Evolutionary conservation across 2,113 vertebrate species (phyloP), one percentile per base, ranked within the genome.

Genomic region (Gobio gobio): DNA sequence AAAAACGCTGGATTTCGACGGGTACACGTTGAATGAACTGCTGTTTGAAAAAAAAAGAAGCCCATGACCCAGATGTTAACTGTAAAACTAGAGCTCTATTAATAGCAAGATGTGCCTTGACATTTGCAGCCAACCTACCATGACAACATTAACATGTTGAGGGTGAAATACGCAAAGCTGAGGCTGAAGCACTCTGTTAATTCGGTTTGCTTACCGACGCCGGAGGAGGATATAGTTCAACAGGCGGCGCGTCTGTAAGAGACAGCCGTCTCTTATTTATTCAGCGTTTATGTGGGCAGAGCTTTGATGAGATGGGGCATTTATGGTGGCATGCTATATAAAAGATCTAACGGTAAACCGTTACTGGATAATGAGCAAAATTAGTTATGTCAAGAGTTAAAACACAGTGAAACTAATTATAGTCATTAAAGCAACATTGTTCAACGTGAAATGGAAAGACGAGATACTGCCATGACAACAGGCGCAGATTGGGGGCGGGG

Each of bases 71-170:
- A 94, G 92, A 94, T 93, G 92, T 92, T 90, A 92, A 87, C 78
- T 90, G 87, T 91, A 88, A 92, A 94, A 92, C 93, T 90, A 93
- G 90, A 91, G 84, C 84, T 83, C 89, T 93, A 91, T 93, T 92
- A 93, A 93, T 90, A 88, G 90, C 89, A 88, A 83, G 87, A 89
- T 76, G 89, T 87, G 83, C 86, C 76, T 91, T 87, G 88, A 87
- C 83, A 87, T 91, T 92, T 92, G 85, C 86, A 88, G 82, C 49
- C 59, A 78, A 83, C 84, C 84, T 87, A 77, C 68, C 82, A 78
- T 84, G 70, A 89, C 86, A 85, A 89, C 85, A 90, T 84, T 88
- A 92, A 92, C 91, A 90, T 90, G 87, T 85, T 87, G 88, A 90
- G 84, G 87, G 82, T 77, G 85, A 88, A 85, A 89, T 85, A 58